These are phyloP conservation scores for Tridacna crocea DNA, from an alignment of 2,888 invertebrate species.

Conservation along the genomic window DNA sequence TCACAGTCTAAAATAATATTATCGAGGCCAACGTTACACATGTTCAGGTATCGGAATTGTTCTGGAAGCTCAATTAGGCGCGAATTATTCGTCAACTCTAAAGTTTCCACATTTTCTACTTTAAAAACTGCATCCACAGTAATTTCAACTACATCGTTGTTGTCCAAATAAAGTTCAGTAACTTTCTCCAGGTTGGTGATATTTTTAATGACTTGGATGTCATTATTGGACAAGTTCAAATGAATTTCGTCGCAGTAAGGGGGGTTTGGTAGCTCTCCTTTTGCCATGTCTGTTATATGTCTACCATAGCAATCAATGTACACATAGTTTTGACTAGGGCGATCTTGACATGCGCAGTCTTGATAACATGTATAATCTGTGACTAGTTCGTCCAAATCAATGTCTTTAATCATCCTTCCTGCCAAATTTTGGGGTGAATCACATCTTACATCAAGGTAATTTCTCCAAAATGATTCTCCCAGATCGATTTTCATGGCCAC, in stretches of 20 bases:
- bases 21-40: slow-evolving; percentile 24
- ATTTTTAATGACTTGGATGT: slow-evolving; percentile 22
- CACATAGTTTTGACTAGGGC: slow-evolving; percentile 32
- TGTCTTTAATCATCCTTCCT: slow-evolving; percentile 13
- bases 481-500: neutral
- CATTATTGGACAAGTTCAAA: slow-evolving; percentile 40
- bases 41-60: slow-evolving; percentile 32
- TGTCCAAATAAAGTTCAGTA: slow-evolving; percentile 24
- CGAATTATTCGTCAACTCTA: slow-evolving; percentile 36
- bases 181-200: slow-evolving; percentile 16
- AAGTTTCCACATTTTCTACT: slow-evolving; percentile 26
- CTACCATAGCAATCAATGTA: slow-evolving; percentile 35
- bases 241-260: slow-evolving; percentile 22
- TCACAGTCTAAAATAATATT: slow-evolving; percentile 23
- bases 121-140: neutral
- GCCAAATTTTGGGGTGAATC: slow-evolving; percentile 19
- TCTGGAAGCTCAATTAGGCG: slow-evolving; percentile 27
- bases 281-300: slow-evolving; percentile 22
- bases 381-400: slow-evolving; percentile 14
- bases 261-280: slow-evolving; percentile 27
- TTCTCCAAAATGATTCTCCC: slow-evolving; percentile 18
- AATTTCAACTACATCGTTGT: slow-evolving; percentile 31
- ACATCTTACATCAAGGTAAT: slow-evolving; percentile 42
- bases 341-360: slow-evolving; percentile 37
- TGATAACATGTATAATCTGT: slow-evolving; percentile 7